Evolutionary conservation across 2,113 vertebrate genomes (phyloP), one percentile per base, ranked within the genome.

Genomic region (Equus quagga): DNA sequence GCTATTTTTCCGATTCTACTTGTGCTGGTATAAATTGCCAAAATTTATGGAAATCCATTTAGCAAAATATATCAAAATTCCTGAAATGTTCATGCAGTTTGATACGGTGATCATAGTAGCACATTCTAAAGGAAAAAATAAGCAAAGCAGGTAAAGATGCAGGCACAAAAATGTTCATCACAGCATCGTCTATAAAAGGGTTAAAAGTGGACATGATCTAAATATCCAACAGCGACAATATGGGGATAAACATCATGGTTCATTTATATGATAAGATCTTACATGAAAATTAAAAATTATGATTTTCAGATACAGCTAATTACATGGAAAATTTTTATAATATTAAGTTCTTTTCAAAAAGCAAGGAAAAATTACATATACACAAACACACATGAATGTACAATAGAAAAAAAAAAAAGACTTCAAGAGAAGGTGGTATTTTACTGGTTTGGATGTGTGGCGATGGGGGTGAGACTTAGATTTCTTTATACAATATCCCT

Each of bases 31-130:
- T 58, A 75, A 91, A 49, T 88, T 75, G 58, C n/a, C 70, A 93
- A 87, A 49, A 73, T 69, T 89, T 92, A 87, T 83, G 73, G 58
- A 67, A 83, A 89, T 70, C n/a, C 79, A 60, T 95, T 70, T 87
- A 82, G 56, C 36, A 93, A 78, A 92, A 87, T 51, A 41, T 72
- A 64, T 78, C 81, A 90, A 78, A 89, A 94, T 28, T 83, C 75
- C 51, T 75, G 14, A 89, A 58, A 51, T 83, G 24, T 75, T 80
- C 6, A 8, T 87, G 94, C 13, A 70, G 62, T 92, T 89, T 64
- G 49, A 83, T 44, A n/a, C 13, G 70, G 24, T 44, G 51, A 97
- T 65, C 80, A 89, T 6, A 75, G 64, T 62, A 93, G 80, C 67
- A 36, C 64, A 62, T 82, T 95, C 17, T 56, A 46, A 31, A 76